A percentile compares a stretch with the other conserved stretches of the same genome.
These are phyloP conservation scores for Troides helena DNA, from an alignment of 2,888 invertebrate species.

Conservation along the genomic window DNA sequence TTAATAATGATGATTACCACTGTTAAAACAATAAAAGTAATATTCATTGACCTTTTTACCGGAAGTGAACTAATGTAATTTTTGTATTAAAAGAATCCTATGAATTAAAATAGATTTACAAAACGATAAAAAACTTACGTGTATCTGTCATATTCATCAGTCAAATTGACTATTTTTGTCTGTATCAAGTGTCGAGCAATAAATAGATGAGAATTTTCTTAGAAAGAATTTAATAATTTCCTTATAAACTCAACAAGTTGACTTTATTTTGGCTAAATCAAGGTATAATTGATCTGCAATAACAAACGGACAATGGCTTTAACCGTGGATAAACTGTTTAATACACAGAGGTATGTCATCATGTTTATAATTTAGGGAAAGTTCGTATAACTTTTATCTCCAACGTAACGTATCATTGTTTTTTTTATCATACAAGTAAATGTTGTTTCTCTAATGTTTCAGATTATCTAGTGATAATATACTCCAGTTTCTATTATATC, in stretches of 20 bases:
- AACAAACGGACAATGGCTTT: conserved; percentile 54
- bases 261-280: not conserved
- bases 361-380: conserved; percentile 56
- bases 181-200: conserved; percentile 19
- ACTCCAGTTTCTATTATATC: conserved; percentile 74
- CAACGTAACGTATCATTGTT: conserved; percentile 12
- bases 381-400: conserved; percentile 40
- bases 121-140: not conserved
- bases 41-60: no score
- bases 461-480: conserved; percentile 79
- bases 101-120: no score
- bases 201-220: conserved; percentile 22
- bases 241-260: conserved; percentile 17
- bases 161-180: conserved; percentile 18
- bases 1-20: no score
- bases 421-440: conserved; percentile 7
- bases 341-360: conserved; percentile 66
- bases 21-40: no score
- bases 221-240: conserved; percentile 24
- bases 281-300: conserved; percentile 9
- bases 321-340: conserved; percentile 69
- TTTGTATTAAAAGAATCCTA: no score
- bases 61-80: no score
- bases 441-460: conserved; percentile 38
- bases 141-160: conserved; percentile 9